Base-by-base conservation (phyloP, 2,888 invertebrate species). In the Timema podura region DNA sequence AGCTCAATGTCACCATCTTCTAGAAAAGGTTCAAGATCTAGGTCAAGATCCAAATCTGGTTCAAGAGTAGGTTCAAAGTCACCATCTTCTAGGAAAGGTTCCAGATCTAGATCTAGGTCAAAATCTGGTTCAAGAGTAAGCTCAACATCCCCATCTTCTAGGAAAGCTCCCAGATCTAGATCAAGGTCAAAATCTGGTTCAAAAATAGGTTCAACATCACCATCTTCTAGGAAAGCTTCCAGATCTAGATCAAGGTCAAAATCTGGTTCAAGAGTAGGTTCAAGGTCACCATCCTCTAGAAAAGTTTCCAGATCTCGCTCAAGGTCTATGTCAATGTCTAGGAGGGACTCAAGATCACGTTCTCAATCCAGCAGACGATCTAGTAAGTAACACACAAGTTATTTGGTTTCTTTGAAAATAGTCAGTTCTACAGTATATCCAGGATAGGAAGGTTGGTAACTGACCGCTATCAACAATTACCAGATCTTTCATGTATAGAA, bases 181-280 rank as follows among this genome's bases (percentile, higher is more conserved):
- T 72, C 73, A 48, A 76, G 75, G 65, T 78, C 79, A 2, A 74
- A 77, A 44, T 78, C 78, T 6, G 73, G 76, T 59, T 76, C 77
- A 54, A 69, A 72, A 46, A 71, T 73, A 66, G 71, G 72, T 71
- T 78, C 78, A 6, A 74, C 75, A 71, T 77, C 79, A 16, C 72
- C 75, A 51, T 75, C 76, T 44, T 73, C 68, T 30, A 67, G 51
- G 48, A 66, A 73, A 61, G 76, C 74, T 16, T 78, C 76, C 13
- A 72, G 75, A 51, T 76, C 76, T 7, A 70, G 74, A 16, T 77
- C 77, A 13, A 70, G 73, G n/a, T 76, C 76, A 5, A 59, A 49
- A 11, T 64, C 76, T 68, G 75, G 76, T 7, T 71, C 76, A 44
- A 75, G 76, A 47, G 16, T n/a, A 71, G 68, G 72, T 7, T 74